Conservation (phyloP, 2,888 invertebrate species). For the Sisyra terminalis region DNA sequence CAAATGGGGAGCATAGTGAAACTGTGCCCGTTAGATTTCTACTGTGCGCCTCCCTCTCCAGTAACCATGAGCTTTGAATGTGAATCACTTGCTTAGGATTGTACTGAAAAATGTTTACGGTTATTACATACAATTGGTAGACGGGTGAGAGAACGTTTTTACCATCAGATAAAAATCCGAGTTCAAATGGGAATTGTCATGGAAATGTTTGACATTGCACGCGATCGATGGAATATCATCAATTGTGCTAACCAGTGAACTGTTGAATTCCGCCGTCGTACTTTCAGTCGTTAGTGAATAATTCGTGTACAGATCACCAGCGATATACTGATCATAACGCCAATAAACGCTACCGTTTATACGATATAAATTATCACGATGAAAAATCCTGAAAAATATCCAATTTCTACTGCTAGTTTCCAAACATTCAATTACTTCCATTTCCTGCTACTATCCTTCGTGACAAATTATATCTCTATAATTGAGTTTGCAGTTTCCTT, state of each 20-base stretch:
- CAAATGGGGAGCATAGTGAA: slow-evolving; percentile 46
- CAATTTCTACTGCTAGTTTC: neutral
- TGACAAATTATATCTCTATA: too few relatives aligned
- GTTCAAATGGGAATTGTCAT: slow-evolving; percentile 30
- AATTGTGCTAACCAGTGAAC: slow-evolving; percentile 38
- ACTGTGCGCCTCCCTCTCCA: slow-evolving; percentile 33
- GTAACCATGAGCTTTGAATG: slow-evolving; percentile 52
- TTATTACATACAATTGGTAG: neutral
- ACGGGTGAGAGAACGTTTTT: slow-evolving; percentile 14
- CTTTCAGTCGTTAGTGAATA: slow-evolving; percentile 26
- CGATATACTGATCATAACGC: slow-evolving; percentile 40
- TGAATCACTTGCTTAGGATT: slow-evolving; percentile 49
- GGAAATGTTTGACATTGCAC: slow-evolving; percentile 35
- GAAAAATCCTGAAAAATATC: slow-evolving; percentile 31
- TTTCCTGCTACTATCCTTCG: too few relatives aligned
- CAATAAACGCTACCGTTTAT: slow-evolving; percentile 37
- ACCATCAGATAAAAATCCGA: slow-evolving; percentile 34
- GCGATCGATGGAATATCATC: slow-evolving; percentile 38
- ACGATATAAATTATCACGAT: slow-evolving; percentile 29
- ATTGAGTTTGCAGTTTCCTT: too few relatives aligned
- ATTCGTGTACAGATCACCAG: slow-evolving; percentile 34
- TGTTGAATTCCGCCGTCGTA: slow-evolving; percentile 30
- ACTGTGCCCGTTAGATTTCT: slow-evolving; percentile 52
- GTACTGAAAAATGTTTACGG: slow-evolving; percentile 30
- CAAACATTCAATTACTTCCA: too few relatives aligned